phyloP scores from a whole-genome alignment of 2,113 vertebrate species.

The Accipiter virgatus region DNA sequence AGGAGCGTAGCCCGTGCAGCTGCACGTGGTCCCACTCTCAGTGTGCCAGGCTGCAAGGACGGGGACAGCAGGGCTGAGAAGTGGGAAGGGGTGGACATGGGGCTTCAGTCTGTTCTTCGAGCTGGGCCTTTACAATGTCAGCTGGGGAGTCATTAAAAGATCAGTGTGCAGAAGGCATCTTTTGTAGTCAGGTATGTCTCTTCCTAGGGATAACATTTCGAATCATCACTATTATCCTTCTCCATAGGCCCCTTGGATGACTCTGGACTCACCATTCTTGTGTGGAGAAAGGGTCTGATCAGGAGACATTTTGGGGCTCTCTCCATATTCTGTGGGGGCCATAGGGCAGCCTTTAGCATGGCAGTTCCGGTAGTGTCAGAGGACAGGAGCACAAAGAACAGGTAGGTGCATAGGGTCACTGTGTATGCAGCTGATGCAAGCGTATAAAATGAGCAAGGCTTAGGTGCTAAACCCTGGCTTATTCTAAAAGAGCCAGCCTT shows the following conservation, averaged over 20 bases:
- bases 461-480: not conserved
- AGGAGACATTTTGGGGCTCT: not conserved
- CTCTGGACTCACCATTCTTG: not conserved
- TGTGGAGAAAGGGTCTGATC: not conserved
- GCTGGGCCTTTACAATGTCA: not conserved
- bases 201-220: not conserved
- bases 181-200: not conserved
- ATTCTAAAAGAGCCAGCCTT: not conserved
- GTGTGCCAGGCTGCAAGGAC: not conserved
- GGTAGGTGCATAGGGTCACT: not conserved
- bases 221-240: not conserved
- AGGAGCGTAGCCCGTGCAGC: not conserved
- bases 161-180: not conserved
- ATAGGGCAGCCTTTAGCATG: not conserved
- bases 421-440: not conserved
- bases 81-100: not conserved
- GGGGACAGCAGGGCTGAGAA: not conserved
- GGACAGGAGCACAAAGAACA: not conserved
- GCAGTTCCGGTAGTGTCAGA: not conserved
- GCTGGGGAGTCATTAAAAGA: not conserved
- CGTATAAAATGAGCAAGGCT: not conserved
- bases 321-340: not conserved
- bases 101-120: not conserved
- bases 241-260: not conserved
- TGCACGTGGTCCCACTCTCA: not conserved